phyloP scores from a whole-genome alignment of 1,140 invertebrate genomes.

The Drosophila navojoa region DNA sequence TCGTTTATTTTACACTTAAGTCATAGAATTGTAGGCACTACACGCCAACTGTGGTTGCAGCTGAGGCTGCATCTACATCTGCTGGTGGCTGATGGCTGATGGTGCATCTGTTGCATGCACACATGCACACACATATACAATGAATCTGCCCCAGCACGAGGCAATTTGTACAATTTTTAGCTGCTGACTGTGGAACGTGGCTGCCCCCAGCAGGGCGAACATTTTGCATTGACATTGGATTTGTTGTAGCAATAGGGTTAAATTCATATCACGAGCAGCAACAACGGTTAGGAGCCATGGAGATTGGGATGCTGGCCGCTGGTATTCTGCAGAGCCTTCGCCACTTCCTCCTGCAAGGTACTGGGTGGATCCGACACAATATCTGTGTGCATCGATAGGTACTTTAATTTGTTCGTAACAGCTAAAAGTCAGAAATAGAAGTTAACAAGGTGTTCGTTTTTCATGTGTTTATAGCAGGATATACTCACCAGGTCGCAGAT shows the following conservation, averaged over 20 bases:
- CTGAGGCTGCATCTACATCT: background rate
- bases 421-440: slow-evolving; percentile 85
- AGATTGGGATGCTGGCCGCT: slow-evolving; percentile 80
- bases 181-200: slow-evolving; percentile 20
- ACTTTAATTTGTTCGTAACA: slow-evolving; percentile 95
- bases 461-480: background rate
- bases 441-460: background rate
- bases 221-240: slow-evolving; percentile 28
- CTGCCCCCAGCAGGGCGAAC: slow-evolving; percentile 35
- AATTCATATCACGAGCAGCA: slow-evolving; percentile 74
- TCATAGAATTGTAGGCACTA: slow-evolving; percentile 68
- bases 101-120: slow-evolving; percentile 16
- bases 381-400: slow-evolving; percentile 96
- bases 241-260: slow-evolving; percentile 40
- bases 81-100: background rate
- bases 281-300: slow-evolving; percentile 66
- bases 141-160: slow-evolving; percentile 33
- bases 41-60: slow-evolving; percentile 31
- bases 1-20: slow-evolving; percentile 76
- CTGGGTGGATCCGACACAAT: slow-evolving; percentile 93
- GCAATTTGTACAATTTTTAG: slow-evolving; percentile 66
- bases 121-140: slow-evolving; percentile 7
- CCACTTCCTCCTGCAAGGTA: slow-evolving; percentile 93
- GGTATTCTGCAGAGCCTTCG: slow-evolving; percentile 75
- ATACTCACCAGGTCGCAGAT: slow-evolving; percentile 93